Evolutionary conservation across 2,797 vertebrate genomes (phyloP).

Genomic region (Sebastes hubbsi): DNA sequence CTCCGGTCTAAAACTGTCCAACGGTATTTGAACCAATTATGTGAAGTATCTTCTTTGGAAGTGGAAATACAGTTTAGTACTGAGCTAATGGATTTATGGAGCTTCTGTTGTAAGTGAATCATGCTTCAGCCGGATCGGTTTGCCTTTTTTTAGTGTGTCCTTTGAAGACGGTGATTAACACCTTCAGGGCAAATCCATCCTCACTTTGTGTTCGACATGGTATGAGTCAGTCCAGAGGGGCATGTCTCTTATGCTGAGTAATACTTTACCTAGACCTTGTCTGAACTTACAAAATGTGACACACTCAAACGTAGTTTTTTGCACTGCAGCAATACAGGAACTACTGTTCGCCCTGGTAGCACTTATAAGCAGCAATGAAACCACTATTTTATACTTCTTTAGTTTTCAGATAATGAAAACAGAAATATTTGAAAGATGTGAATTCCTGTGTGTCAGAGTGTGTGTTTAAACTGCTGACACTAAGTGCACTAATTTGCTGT

Average conservation of each 20-base stretch:
- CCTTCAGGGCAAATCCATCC: not conserved
- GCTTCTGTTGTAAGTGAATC: not conserved
- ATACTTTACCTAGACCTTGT: not conserved
- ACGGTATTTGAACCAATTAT: not conserved
- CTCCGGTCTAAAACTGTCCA: not conserved
- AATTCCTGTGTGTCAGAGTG: not conserved
- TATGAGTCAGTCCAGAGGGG: not conserved
- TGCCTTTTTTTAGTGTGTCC: not conserved
- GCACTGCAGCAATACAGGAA: not conserved
- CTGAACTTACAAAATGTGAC: not conserved
- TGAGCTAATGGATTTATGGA: not conserved
- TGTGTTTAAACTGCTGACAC: not conserved
- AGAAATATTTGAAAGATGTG: not conserved
- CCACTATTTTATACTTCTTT: not conserved
- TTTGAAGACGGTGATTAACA: not conserved
- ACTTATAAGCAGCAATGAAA: not conserved
- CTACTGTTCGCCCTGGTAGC: not conserved
- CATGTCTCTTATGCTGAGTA: not conserved
- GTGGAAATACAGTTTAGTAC: not conserved
- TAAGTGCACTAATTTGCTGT: not conserved
- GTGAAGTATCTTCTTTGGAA: not conserved
- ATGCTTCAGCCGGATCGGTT: not conserved
- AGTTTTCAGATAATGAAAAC: not conserved
- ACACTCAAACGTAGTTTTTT: not conserved
- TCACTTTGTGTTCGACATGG: not conserved